phyloP scores from a whole-genome alignment of 2,113 vertebrate species.

The Austrofundulus limnaeus region DNA sequence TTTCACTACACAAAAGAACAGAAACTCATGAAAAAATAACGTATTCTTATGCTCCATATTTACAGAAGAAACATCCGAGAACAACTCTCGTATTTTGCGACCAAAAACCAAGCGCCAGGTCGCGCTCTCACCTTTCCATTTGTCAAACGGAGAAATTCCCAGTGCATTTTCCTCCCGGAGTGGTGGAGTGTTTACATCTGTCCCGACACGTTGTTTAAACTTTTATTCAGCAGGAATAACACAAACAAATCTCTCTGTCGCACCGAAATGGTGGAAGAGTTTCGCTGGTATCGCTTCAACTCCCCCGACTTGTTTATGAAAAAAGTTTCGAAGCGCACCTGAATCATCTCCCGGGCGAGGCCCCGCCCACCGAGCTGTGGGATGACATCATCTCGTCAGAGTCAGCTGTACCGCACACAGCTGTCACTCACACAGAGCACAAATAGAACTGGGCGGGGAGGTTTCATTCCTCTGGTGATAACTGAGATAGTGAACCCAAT shows the following conservation, averaged over 20 bases:
- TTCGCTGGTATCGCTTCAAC: neutral
- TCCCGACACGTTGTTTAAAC: neutral
- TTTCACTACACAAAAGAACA: neutral
- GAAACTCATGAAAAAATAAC: neutral
- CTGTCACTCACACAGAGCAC: slow-evolving; percentile 24
- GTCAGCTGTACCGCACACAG: slow-evolving; percentile 6
- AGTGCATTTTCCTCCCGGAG: slow-evolving; percentile 71
- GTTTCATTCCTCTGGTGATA: neutral
- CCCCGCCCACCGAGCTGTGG: slow-evolving; percentile 32
- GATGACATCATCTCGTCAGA: slow-evolving; percentile 69
- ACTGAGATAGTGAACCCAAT: neutral
- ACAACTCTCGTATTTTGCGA: too few relatives aligned
- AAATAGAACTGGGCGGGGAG: neutral
- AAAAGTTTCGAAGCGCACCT: slow-evolving; percentile 68
- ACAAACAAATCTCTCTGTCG: too few relatives aligned
- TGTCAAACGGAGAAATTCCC: slow-evolving; percentile 73
- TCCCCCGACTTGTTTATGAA: slow-evolving; percentile 61
- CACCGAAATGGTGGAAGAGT: too few relatives aligned
- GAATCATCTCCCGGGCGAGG: slow-evolving; percentile 33
- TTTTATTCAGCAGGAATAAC: neutral
- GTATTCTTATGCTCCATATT: neutral
- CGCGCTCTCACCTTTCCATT: slow-evolving; percentile 77
- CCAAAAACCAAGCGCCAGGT: neutral
- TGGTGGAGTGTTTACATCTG: slow-evolving; percentile 26
- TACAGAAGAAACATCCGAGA: neutral